These are phyloP conservation scores for Eupleurogrammus muticus DNA, from an alignment of 2,797 vertebrate species.

Conservation along the genomic window DNA sequence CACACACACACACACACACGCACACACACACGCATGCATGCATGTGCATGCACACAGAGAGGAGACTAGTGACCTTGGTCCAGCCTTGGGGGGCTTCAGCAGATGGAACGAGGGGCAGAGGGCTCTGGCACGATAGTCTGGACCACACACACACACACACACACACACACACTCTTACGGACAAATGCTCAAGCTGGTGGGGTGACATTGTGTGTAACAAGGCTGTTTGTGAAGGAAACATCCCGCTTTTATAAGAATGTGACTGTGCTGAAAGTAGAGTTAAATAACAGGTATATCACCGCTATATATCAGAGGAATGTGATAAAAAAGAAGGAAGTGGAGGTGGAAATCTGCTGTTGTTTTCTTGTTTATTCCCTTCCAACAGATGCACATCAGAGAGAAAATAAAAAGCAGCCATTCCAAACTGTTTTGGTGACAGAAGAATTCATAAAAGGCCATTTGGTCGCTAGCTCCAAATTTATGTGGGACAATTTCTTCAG, in stretches of 20 bases:
- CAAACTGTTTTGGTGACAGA: slow-evolving; percentile 67
- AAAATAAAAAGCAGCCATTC: slow-evolving; percentile 68
- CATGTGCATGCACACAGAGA: slow-evolving; percentile 49
- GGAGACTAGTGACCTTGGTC: slow-evolving; percentile 78
- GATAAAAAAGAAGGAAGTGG: slow-evolving; percentile 9
- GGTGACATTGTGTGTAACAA: slow-evolving; percentile 75
- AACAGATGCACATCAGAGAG: slow-evolving; percentile 75
- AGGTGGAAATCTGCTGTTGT: slow-evolving; percentile 52
- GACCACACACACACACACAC: slow-evolving; percentile 45
- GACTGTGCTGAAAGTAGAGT: neutral
- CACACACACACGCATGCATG: slow-evolving; percentile 39
- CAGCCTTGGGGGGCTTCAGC: slow-evolving; percentile 79
- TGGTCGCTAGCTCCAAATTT: slow-evolving; percentile 75
- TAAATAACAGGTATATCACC: neutral
- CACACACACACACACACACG: slow-evolving; percentile 20
- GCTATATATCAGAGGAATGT: neutral
- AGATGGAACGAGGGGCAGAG: slow-evolving; percentile 81
- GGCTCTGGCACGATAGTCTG: slow-evolving; percentile 73
- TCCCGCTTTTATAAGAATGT: slow-evolving; percentile 42
- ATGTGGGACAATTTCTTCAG: slow-evolving; percentile 78
- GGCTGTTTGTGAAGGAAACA: slow-evolving; percentile 44
- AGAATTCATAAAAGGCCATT: slow-evolving; percentile 82
- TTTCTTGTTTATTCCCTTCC: slow-evolving; percentile 64
- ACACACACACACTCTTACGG: slow-evolving; percentile 37
- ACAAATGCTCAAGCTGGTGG: slow-evolving; percentile 65